Evolutionary conservation across 2,797 vertebrate species (phyloP), one percentile per base, ranked within the genome.

Genomic region (Diplodus puntazzo): DNA sequence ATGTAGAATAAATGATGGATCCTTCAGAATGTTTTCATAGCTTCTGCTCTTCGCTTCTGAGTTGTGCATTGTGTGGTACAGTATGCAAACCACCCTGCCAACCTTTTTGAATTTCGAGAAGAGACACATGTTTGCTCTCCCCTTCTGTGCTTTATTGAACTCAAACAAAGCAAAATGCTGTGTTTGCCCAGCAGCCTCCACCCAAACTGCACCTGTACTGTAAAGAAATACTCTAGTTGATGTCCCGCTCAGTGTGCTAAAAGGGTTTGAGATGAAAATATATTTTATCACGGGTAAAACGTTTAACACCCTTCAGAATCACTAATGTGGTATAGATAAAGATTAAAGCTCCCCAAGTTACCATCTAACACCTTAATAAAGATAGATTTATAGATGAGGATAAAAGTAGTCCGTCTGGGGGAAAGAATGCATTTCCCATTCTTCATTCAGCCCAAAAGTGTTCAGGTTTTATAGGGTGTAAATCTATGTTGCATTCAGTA

Each of bases 71-170:
- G 55, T 69, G 54, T 80, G 39, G 43, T 62, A 1, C 11, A 30
- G 21, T 52, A 65, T 50, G 45, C 55, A 45, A 59, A 68, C 25
- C 43, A 12, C 42, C 45, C 54, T 43, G 39, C 71, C 45, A 39
- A 17, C 59, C 55, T 60, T 80, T 75, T 76, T 73, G 53, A 72
- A 81, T 69, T 69, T 17, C 21, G 17, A 55, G 5, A 83, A 54
- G 75, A 58, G 48, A 66, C 58, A 27, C 55, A 68, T 83, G 82
- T 88, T 90, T 87, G 73, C 61, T 79, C 25, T 83, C 0, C 39
- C 23, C 42, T 25, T 53, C 1, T 7, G 27, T 73, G 48, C 57
- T 62, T 81, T 84, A 69, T 77, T 82, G 45, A 82, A 75, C 61
- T 76, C 60, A 79, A 78, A 77, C 78, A 67, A 69, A 60, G 39